Conservation (phyloP, 1,140 invertebrate species). For the Megalonaias nervosa region DNA sequence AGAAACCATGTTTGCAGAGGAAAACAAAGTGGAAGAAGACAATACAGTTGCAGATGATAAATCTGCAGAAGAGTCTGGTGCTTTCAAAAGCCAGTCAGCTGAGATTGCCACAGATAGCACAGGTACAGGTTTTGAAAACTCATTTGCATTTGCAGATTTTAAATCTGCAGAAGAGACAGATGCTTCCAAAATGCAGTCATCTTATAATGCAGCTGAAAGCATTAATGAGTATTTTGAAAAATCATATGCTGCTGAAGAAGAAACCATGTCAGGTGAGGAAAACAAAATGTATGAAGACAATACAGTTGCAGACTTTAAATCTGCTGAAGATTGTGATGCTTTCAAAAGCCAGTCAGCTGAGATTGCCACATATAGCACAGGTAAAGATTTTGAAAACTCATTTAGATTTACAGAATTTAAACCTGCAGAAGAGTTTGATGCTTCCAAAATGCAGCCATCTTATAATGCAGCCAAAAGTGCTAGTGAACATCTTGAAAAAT, state of each 20-base stretch:
- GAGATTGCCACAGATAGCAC: no score
- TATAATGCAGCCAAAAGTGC: neutral
- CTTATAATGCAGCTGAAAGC: conserved; percentile 2
- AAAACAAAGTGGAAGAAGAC: neutral
- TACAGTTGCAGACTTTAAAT: no score
- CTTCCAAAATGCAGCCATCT: neutral
- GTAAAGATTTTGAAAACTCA: no score
- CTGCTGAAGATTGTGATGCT: no score
- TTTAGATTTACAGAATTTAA: neutral
- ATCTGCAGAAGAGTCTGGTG: conserved; percentile 7
- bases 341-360: no score
- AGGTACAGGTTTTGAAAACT: no score
- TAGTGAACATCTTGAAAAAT: conserved; percentile 1
- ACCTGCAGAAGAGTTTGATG: neutral
- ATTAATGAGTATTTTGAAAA: conserved; percentile 2
- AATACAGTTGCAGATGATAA: neutral
- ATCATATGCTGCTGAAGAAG: neutral
- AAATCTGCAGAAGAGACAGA: neutral
- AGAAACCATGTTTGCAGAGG: no score
- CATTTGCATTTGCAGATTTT: neutral
- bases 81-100: neutral
- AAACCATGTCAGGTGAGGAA: neutral
- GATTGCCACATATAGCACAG: no score
- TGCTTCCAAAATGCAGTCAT: neutral
- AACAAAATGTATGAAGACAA: no score